A percentile compares a stretch with the other conserved stretches of the same genome.
phyloP scores from a whole-genome alignment of 1,140 invertebrate genomes.

The Chlorops oryzae region DNA sequence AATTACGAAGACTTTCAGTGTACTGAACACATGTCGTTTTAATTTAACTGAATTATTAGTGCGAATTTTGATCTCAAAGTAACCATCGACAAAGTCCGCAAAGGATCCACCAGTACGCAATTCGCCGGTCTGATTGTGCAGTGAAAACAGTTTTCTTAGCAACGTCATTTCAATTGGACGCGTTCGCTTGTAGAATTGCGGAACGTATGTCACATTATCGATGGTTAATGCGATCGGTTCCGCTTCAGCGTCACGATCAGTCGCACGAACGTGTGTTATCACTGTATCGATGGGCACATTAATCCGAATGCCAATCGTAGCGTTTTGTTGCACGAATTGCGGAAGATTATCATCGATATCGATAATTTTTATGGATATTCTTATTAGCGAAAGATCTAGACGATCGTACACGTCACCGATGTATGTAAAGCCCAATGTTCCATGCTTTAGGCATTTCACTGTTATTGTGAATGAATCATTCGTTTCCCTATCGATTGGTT shows the following conservation, averaged over 20 bases:
- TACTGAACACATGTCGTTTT: conserved; percentile 41
- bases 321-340: conserved; percentile 58
- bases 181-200: conserved; percentile 54
- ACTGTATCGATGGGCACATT: conserved; percentile 69
- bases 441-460: conserved; percentile 57
- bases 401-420: conserved; percentile 38
- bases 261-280: conserved; percentile 60
- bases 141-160: conserved; percentile 51
- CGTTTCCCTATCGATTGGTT: conserved; percentile 62
- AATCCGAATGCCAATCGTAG: conserved; percentile 66
- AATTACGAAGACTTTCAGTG: conserved; percentile 64
- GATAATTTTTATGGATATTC: conserved; percentile 58
- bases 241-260: conserved; percentile 62
- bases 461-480: conserved; percentile 58
- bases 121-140: conserved; percentile 63
- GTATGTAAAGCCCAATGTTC: conserved; percentile 44
- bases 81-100: conserved; percentile 64
- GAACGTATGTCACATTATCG: conserved; percentile 59
- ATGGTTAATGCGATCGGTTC: conserved; percentile 59
- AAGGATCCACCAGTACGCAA: conserved; percentile 63
- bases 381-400: conserved; percentile 64
- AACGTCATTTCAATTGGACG: conserved; percentile 46
- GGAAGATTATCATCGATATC: conserved; percentile 73
- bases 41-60: conserved; percentile 58
- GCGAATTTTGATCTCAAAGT: conserved; percentile 56